Base-by-base conservation (phyloP, 92 coral and sea anemone species). In the Meandrina meandrites region DNA sequence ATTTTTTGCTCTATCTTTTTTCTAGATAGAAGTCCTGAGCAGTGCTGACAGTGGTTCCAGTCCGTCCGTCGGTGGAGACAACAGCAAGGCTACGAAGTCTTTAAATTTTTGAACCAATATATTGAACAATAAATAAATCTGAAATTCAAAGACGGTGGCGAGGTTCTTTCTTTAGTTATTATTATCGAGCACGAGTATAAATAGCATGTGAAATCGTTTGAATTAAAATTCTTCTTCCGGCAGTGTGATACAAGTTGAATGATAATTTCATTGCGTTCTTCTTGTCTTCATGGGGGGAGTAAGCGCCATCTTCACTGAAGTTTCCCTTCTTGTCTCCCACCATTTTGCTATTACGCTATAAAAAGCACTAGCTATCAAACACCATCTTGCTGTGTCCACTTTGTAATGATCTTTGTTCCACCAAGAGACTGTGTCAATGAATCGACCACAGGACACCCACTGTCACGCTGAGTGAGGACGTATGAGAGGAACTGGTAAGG, bases 401-500 rank as follows among this genome's bases (percentile, higher is more conserved):
- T 62, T 21, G 62, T 19, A 30, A 85, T 31, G 51, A 67, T 27
- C 15, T 78, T 78, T 47, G 47, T 47, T 8, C 88, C 83, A 60
- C 82, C 77, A 12, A 85, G 64, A 0, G 76, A 76, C 15, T 5
- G 64, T 1, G 48, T 19, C n/a, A 85, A 53, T 60, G 76, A 24
- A 24, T 85, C 67, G 0, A 78, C 67, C 81, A 84, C 87, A 84
- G 87, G 80, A 19, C 3, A 5, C 32, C 76, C 68, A 78, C 8
- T 64, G 17, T 67, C 76, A 77, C 67, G 17, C 15, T 85, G 76
- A 68, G 50, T 40, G 24, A 77, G 76, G 50, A 85, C 45, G 67
- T 58, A 28, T 13, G 66, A 85, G 32, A 79, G 83, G 75, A 89
- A 86, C 30, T 89, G 94, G 40, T 31, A 37, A 51, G 94, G 94